Evolutionary conservation across 2,888 invertebrate species (phyloP), one percentile per base, ranked within the genome.

Genomic region (Caradrina clavipalpis): DNA sequence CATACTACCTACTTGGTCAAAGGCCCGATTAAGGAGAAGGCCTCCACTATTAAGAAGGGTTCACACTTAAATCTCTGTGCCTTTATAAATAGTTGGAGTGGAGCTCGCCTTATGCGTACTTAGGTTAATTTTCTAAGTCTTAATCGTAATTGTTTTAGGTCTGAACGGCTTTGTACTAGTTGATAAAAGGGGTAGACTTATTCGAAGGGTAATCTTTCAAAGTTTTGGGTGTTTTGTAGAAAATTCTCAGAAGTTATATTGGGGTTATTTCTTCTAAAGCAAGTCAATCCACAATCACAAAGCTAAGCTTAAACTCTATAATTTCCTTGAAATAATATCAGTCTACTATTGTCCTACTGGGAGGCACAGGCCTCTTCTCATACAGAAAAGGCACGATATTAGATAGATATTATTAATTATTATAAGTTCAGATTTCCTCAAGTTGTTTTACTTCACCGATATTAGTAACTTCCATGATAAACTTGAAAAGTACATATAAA

Each of bases 21-120:
- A 83, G 77, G 79, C 78, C 73, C 82, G 76, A 86, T 86, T 86
- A 88, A 86, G 85, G 82, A 75, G 80, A 78, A 76, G 74, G 79
- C 58, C 81, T 72, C 54, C 56, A 63, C 73, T 71, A 69, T 83
- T 69, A 83, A 80, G 82, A 76, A 72, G 78, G 79, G 75, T 73
- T 79, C 61, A 80, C 65, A 76, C 70, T 81, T 76, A 69, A 81
- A 78, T 75, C 82, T 61, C 51, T 54, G 55, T 45, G 71, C 64
- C 75, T 81, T 81, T 67, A 66, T 69, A 80, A 73, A 81, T 74
- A 67, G 67, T 68, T 71, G 22, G 42, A 64, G 53, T 58, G n/a
- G 53, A 65, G 19, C 53, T 45, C 26, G 51, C 31, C 55, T 35
- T 64, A 60, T 51, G 56, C 67, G 53, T 50, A 53, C 49, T 67